These are phyloP conservation scores for Oryzias celebensis DNA, from an alignment of 2,113 vertebrate species.

Conservation along the genomic window DNA sequence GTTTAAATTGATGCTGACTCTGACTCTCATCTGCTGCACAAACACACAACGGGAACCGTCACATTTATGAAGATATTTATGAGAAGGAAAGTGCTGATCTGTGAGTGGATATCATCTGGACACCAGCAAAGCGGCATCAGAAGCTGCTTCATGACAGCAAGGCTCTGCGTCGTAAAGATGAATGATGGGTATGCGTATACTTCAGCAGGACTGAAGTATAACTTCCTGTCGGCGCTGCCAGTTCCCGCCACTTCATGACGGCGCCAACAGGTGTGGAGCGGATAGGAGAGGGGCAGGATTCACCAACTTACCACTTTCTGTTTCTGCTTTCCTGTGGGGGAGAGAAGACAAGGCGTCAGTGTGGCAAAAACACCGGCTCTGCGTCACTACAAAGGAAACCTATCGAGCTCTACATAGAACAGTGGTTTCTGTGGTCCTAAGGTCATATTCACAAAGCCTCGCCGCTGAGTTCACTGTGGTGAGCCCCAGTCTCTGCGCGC, in stretches of 20 bases:
- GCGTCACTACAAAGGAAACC: conserved; percentile 51
- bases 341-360: conserved; percentile 61
- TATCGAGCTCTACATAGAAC: conserved; percentile 12
- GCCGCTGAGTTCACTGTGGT: conserved; percentile 70
- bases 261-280: conserved; percentile 20
- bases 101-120: no score
- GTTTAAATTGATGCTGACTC: no score
- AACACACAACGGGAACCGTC: no score
- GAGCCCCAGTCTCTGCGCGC: conserved; percentile 72
- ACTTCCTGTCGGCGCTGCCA: conserved; percentile 2
- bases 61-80: no score
- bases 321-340: conserved; percentile 96
- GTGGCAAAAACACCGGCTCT: conserved; percentile 55
- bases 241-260: conserved; percentile 27
- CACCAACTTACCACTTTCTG: conserved; percentile 97
- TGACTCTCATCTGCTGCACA: no score
- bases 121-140: not conserved
- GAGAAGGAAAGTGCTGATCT: no score
- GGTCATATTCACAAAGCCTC: conserved; percentile 71
- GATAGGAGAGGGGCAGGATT: conserved; percentile 39
- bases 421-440: conserved; percentile 60
- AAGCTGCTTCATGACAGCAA: not conserved
- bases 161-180: not conserved
- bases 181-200: conserved; percentile 14
- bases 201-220: conserved; percentile 38